Base-by-base conservation (phyloP, 2,888 invertebrate species). In the Folsomia manolachei region DNA sequence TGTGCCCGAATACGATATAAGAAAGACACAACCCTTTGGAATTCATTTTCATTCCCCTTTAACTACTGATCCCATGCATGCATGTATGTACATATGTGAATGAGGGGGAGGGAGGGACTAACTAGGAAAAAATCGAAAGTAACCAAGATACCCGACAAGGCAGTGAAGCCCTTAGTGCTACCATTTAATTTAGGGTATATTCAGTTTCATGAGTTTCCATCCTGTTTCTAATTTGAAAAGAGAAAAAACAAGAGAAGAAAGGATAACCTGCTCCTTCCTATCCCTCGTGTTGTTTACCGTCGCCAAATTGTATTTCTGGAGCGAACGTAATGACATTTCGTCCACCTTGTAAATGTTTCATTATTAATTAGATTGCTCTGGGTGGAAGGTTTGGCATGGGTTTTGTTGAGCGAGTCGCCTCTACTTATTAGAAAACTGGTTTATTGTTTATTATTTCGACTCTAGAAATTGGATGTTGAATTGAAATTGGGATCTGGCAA, bases 281-380 rank as follows among this genome's bases (percentile, higher is more conserved):
- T 64, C 56, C n/a, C 56, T n/a, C 39, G 26, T 25, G 21, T 67
- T 67, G 53, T 67, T 67, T 56, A 60, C 67, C 39, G 67, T 24
- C n/a, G 39, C 14, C 2, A 67, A 60, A 53, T 67, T 25, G 67
- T 56, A 67, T 67, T 56, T 67, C 60, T 67, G 26, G 66, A 23
- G 24, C 60, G 27, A 26, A 63, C 56, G 21, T 63, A 63, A 63
- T 63, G 63, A 26, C 27, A 56, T 67, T n/a, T 67, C 53, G 60
- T 67, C 67, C 67, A 67, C 60, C 67, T 67, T 24, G 73, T 74
- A 74, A 74, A 74, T 69, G 69, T 72, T 75, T 69, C 70, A 75
- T 75, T 75, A 75, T 75, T 75, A 75, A 75, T 75, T 75, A 75
- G 72, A 75, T 75, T 72, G 75, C 75, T 75, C 63, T 51, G 67